Percentiles rank a stretch among this genome's conserved stretches.
These are phyloP conservation scores for Apodemia mormo DNA, from an alignment of 2,888 invertebrate genomes.

Conservation along the genomic window DNA sequence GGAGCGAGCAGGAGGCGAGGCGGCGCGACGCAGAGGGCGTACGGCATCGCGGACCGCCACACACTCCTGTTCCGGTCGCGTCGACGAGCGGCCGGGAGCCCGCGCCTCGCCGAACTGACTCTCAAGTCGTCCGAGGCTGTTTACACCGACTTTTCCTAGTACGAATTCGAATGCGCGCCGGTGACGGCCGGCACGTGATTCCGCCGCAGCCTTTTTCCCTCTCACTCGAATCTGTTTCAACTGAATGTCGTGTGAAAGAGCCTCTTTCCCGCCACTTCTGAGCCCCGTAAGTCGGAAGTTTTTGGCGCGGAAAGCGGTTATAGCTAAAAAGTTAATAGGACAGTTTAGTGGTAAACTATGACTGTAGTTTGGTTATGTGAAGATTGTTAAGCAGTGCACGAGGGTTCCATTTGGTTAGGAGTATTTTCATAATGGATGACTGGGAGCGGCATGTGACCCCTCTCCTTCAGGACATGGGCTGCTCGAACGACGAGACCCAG, in stretches of 20 bases:
- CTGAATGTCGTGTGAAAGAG: constrained; percentile 70
- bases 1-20: constrained; percentile 71
- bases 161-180: constrained; percentile 67
- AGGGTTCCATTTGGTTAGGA: constrained; percentile 26
- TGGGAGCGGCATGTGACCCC: constrained; percentile 83
- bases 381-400: constrained; percentile 45
- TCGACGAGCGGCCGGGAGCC: constrained; percentile 79
- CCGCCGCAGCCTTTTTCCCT: constrained; percentile 72
- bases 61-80: constrained; percentile 81
- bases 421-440: constrained; percentile 73
- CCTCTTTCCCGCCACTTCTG: constrained; percentile 70
- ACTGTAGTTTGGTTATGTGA: constrained; percentile 53
- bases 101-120: constrained; percentile 73
- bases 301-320: constrained; percentile 73
- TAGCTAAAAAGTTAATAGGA: constrained; percentile 2
- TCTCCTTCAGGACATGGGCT: constrained; percentile 82
- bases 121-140: constrained; percentile 55
- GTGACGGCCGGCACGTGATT: constrained; percentile 45
- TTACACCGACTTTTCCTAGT: constrained; percentile 68
- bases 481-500: constrained; percentile 77
- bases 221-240: constrained; percentile 69
- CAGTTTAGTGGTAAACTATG: constrained; percentile 52
- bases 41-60: constrained; percentile 73
- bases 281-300: constrained; percentile 57
- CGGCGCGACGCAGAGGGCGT: constrained; percentile 83